phyloP scores from a whole-genome alignment of 2,113 vertebrate genomes.

The Anthoscopus minutus region DNA sequence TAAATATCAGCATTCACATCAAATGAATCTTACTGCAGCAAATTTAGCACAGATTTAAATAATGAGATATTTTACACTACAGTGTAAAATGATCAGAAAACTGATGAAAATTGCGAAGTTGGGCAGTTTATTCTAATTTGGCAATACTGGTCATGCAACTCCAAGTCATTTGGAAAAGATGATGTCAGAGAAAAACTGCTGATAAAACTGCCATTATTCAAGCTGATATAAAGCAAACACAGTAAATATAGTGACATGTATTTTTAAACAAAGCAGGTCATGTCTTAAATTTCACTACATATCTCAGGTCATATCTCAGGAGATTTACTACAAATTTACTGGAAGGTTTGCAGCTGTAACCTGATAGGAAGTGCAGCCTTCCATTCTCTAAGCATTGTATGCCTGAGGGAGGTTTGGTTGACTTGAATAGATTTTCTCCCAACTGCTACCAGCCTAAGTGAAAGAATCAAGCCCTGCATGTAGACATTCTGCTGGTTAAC shows the following conservation, averaged over 20 bases:
- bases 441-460: neutral
- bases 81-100: neutral
- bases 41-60: neutral
- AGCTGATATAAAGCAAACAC: neutral
- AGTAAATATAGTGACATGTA: neutral
- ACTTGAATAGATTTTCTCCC: slow-evolving; percentile 7
- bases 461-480: neutral
- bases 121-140: neutral
- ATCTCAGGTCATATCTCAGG: neutral
- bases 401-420: slow-evolving; percentile 12
- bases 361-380: neutral
- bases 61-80: neutral
- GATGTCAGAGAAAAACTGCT: neutral
- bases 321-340: neutral
- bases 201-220: neutral
- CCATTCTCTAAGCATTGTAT: neutral
- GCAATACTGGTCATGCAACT: neutral
- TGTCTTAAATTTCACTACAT: neutral
- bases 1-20: neutral
- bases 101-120: neutral
- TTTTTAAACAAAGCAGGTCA: neutral
- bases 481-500: neutral
- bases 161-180: neutral
- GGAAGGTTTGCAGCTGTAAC: slow-evolving; percentile 21
- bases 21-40: neutral